Conservation (phyloP, 1,140 invertebrate genomes). For the Eumeta japonica region DNA sequence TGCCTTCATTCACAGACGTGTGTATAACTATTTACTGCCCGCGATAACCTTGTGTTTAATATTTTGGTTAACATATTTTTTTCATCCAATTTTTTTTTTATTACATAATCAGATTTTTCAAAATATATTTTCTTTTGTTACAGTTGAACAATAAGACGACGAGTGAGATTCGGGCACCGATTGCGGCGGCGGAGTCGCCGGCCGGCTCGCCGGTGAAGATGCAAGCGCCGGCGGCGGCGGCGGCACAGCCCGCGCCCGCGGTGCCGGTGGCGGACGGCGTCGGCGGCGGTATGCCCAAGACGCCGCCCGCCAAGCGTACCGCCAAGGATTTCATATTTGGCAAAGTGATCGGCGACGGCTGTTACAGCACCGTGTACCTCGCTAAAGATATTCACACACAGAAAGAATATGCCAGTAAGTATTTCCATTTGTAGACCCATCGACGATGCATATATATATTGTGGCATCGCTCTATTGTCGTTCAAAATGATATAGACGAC, state of each 20-base stretch:
- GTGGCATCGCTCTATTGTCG: constrained; percentile 9
- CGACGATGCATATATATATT: constrained; percentile 17
- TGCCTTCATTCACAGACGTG: too few relatives aligned
- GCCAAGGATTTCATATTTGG: constrained; percentile 93
- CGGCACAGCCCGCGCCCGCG: constrained; percentile 28
- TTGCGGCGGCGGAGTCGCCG: constrained; percentile 37
- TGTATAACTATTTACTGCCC: too few relatives aligned
- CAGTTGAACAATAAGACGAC: constrained; percentile 42
- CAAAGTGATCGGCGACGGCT: constrained; percentile 93
- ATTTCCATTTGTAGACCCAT: constrained; percentile 25
- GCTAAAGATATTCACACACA: constrained; percentile 87
- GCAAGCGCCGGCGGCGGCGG: constrained; percentile 36
- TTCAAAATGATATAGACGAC: too few relatives aligned
- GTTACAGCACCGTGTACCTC: constrained; percentile 93
- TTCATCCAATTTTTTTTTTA: too few relatives aligned
- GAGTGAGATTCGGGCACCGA: constrained; percentile 41
- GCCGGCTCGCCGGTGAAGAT: constrained; percentile 42
- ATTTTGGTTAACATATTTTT: too few relatives aligned
- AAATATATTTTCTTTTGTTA: constrained; percentile 30
- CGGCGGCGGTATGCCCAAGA: constrained; percentile 29
- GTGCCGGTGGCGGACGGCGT: constrained; percentile 26
- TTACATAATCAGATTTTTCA: too few relatives aligned
- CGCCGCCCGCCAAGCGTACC: constrained; percentile 64
- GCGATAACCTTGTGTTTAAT: too few relatives aligned
- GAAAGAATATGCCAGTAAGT: constrained; percentile 92